A percentile compares a stretch with the other conserved stretches of the same genome.
phyloP scores from a whole-genome alignment of 2,797 vertebrate genomes.

The Pseudochirops corinnae region DNA sequence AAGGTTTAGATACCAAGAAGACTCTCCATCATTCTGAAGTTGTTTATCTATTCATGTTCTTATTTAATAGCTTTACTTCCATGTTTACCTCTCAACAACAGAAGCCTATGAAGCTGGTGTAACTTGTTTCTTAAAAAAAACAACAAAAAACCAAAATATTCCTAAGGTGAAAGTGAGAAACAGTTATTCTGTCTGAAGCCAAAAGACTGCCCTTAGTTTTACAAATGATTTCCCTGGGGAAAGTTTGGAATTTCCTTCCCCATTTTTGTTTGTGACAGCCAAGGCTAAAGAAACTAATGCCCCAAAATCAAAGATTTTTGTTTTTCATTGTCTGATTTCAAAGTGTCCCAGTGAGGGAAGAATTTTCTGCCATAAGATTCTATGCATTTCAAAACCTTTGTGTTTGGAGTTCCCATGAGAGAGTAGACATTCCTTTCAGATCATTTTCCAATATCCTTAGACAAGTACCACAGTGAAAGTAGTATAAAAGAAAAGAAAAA shows the following conservation, averaged over 20 bases:
- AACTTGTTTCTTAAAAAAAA: not conserved
- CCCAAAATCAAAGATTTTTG: too few species aligned
- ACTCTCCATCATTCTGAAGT: too few species aligned
- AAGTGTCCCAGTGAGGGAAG: rapidly evolving
- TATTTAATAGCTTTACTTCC: not conserved
- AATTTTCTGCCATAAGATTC: not conserved
- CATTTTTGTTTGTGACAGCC: too few species aligned
- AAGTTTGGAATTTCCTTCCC: too few species aligned
- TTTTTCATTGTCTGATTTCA: not conserved
- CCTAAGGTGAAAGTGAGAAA: not conserved
- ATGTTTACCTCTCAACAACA: not conserved
- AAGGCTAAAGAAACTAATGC: not conserved
- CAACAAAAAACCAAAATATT: not conserved
- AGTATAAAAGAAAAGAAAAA: not conserved
- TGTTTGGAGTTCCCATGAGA: not conserved
- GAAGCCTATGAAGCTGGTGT: not conserved
- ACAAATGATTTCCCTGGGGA: not conserved
- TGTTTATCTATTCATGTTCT: too few species aligned
- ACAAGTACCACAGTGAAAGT: not conserved
- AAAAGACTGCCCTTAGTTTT: not conserved
- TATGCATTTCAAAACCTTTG: not conserved
- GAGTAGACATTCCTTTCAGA: not conserved
- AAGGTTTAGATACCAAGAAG: too few species aligned
- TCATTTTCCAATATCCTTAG: not conserved
- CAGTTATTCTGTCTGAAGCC: not conserved